Evolutionary conservation across 1,140 invertebrate species (phyloP).

Genomic region (Zaprionus davidi): DNA sequence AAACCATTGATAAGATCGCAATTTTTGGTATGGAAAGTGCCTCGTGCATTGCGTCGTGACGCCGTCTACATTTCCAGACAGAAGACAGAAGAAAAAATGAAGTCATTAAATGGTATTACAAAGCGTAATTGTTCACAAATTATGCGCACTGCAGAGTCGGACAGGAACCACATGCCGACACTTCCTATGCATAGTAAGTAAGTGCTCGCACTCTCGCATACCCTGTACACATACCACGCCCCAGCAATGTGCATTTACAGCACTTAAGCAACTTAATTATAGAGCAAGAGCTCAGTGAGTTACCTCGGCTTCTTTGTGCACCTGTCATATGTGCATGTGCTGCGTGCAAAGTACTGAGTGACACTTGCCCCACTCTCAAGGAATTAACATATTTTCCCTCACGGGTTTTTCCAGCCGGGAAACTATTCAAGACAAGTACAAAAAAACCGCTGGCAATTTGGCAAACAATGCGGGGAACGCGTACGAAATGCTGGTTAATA

Average conservation of each 20-base stretch:
- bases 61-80: not conserved
- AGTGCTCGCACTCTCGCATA: constrained; percentile 24
- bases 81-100: constrained; percentile 55
- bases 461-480: constrained; percentile 23
- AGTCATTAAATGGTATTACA: constrained; percentile 83
- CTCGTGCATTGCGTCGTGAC: not conserved
- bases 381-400: constrained; percentile 63
- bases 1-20: constrained; percentile 52
- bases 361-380: constrained; percentile 50
- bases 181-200: constrained; percentile 43
- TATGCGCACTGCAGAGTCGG: constrained; percentile 36
- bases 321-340: constrained; percentile 62
- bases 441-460: constrained; percentile 63
- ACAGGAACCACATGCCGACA: constrained; percentile 48
- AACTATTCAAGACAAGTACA: constrained; percentile 4
- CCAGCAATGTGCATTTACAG: constrained; percentile 70
- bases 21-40: constrained; percentile 53
- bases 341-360: constrained; percentile 60
- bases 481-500: constrained; percentile 72
- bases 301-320: constrained; percentile 46
- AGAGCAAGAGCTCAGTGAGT: constrained; percentile 14
- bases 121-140: constrained; percentile 83
- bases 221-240: constrained; percentile 38
- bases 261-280: constrained; percentile 77
- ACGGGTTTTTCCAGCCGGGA: not conserved